Conservation (phyloP, 2,797 vertebrate species). For the Sebastes reedi region DNA sequence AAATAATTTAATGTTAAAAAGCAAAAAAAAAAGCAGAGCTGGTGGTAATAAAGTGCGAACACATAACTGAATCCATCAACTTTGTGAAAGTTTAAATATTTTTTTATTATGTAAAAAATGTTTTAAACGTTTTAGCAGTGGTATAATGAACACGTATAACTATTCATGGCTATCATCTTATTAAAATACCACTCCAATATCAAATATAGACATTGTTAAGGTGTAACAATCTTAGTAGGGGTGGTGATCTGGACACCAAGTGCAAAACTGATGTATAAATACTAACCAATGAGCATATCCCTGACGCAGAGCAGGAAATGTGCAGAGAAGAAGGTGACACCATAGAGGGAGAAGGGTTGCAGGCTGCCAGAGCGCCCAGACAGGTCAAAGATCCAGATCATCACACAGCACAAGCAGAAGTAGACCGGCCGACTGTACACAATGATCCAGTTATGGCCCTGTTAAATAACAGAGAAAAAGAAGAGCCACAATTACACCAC, state of each 20-base stretch:
- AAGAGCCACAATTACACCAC: background rate
- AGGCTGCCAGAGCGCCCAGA: slow-evolving; percentile 81
- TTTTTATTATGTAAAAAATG: background rate
- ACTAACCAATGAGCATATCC: slow-evolving; percentile 88
- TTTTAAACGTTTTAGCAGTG: background rate
- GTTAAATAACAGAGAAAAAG: slow-evolving; percentile 19
- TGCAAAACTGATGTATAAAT: background rate
- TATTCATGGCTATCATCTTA: background rate
- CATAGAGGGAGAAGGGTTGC: slow-evolving; percentile 87
- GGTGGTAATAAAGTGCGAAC: background rate
- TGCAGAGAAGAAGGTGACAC: slow-evolving; percentile 89
- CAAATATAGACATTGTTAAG: background rate
- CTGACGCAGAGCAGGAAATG: slow-evolving; percentile 89
- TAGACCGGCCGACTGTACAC: slow-evolving; percentile 93
- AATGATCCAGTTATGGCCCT: slow-evolving; percentile 96
- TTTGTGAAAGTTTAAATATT: background rate
- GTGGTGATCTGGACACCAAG: background rate
- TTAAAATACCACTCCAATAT: background rate
- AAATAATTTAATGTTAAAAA: background rate
- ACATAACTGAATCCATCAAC: background rate
- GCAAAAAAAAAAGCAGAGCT: background rate
- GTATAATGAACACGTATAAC: background rate
- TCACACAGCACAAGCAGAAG: slow-evolving; percentile 90
- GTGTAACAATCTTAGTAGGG: background rate
- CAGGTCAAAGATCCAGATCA: slow-evolving; percentile 91